These are phyloP conservation scores for Glareola pratincola DNA, from an alignment of 2,113 vertebrate species.

Conservation along the genomic window DNA sequence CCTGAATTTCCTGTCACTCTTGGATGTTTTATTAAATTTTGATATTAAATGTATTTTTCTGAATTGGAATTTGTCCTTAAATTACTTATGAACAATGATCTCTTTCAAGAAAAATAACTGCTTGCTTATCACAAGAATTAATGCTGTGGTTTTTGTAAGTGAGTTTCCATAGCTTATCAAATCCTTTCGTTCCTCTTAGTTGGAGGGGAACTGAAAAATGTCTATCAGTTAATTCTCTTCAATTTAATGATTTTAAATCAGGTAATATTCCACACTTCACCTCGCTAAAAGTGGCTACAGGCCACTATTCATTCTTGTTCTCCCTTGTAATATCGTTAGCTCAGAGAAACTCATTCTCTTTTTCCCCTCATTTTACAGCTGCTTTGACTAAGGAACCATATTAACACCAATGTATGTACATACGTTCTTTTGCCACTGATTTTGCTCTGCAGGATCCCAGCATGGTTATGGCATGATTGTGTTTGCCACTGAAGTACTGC, in stretches of 20 bases:
- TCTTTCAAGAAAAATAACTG: conserved; percentile 61
- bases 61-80: conserved; percentile 72
- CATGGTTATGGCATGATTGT: fast-evolving
- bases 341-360: neutral
- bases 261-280: conserved; percentile 34
- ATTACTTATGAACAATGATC: conserved; percentile 65
- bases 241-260: conserved; percentile 47
- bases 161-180: conserved; percentile 65
- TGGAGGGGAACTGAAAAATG: conserved; percentile 46
- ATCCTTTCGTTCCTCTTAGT: conserved; percentile 61
- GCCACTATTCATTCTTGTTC: conserved; percentile 56
- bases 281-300: conserved; percentile 36
- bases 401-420: neutral
- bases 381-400: neutral
- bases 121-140: conserved; percentile 71
- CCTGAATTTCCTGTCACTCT: conserved; percentile 60
- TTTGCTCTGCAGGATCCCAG: neutral
- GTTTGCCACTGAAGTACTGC: conserved; percentile 40
- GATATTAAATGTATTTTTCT: conserved; percentile 66
- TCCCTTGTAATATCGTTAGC: conserved; percentile 4
- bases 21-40: conserved; percentile 55
- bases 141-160: conserved; percentile 57
- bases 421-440: neutral
- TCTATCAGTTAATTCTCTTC: conserved; percentile 50
- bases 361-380: neutral